These are phyloP conservation scores for Darevskia mixta DNA, from an alignment of 2,797 vertebrate genomes.

Conservation along the genomic window DNA sequence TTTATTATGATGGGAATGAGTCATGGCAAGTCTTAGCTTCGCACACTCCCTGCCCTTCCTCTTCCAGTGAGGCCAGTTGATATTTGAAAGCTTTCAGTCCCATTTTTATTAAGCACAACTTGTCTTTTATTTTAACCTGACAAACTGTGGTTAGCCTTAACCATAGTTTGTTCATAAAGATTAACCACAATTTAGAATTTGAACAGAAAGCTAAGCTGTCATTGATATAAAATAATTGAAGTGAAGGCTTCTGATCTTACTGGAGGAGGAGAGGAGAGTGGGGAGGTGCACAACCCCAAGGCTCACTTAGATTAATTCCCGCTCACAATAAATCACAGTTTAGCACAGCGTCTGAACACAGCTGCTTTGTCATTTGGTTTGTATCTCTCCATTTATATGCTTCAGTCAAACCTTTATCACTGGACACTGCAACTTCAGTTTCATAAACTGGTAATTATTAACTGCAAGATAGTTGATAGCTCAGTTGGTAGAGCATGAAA, in stretches of 20 bases:
- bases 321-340: not conserved
- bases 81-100: not conserved
- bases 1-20: not conserved
- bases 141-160: not conserved
- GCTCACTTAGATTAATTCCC: not conserved
- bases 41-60: not conserved
- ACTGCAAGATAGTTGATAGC: not conserved
- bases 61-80: too few relatives aligned
- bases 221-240: too few relatives aligned
- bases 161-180: not conserved
- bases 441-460: not conserved
- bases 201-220: too few relatives aligned
- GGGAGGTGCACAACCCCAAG: not conserved
- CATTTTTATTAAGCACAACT: not conserved
- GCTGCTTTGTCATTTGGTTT: not conserved
- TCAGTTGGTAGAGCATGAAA: too few relatives aligned
- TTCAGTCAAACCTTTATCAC: slow-evolving; percentile 34
- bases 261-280: not conserved
- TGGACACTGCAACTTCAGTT: not conserved
- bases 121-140: not conserved
- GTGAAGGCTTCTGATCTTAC: too few relatives aligned
- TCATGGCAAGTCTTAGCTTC: not conserved
- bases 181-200: too few relatives aligned
- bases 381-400: slow-evolving; percentile 46
- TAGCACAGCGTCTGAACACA: not conserved